Evolutionary conservation across 2,113 vertebrate genomes (phyloP).

Genomic region (Pomatorhinus ruficollis): DNA sequence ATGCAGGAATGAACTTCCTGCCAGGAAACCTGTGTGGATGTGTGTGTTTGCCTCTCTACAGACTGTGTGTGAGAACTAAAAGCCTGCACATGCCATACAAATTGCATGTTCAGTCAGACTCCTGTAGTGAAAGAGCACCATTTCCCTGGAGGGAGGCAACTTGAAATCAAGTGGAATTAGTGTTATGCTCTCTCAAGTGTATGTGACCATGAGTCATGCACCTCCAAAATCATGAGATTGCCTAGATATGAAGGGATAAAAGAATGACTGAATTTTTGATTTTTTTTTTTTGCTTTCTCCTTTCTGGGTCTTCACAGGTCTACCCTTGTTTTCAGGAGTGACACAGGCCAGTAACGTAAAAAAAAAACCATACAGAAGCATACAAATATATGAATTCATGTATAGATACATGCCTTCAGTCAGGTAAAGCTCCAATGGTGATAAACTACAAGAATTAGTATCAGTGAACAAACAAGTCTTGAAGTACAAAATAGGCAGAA

Average conservation of each 20-base stretch:
- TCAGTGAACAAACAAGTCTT: not conserved
- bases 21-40: not conserved
- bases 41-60: not conserved
- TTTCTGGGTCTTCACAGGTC: not conserved
- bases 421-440: not conserved
- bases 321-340: not conserved
- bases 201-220: not conserved
- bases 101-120: not conserved
- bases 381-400: not conserved
- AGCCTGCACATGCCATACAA: fast-evolving
- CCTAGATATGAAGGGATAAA: not conserved
- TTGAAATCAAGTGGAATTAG: not conserved
- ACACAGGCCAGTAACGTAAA: not conserved
- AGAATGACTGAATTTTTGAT: not conserved
- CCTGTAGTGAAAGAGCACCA: not conserved
- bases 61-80: not conserved
- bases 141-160: not conserved
- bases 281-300: not conserved
- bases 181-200: fast-evolving
- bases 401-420: not conserved
- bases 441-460: not conserved
- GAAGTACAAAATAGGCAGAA: not conserved
- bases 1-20: not conserved
- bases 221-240: not conserved
- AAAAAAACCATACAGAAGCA: not conserved